These are phyloP conservation scores for Melanophora roralis DNA, from an alignment of 2,888 invertebrate species.

Conservation along the genomic window DNA sequence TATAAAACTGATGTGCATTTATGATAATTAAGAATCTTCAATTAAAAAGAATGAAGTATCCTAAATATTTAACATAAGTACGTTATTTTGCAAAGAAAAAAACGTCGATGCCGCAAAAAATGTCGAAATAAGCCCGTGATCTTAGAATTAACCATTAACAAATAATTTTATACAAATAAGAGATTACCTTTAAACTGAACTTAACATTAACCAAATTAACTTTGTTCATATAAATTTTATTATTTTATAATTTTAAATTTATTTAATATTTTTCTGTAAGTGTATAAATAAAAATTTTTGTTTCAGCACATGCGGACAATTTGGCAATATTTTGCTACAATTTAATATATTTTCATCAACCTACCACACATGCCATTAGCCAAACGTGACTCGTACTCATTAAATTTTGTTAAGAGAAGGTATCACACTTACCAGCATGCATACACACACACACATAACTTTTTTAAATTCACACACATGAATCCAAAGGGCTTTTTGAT, in stretches of 20 bases:
- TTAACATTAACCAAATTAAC: too few relatives aligned
- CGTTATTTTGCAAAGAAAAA: too few relatives aligned
- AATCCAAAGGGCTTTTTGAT: slow-evolving; percentile 45
- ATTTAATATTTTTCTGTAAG: background rate
- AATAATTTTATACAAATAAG: too few relatives aligned
- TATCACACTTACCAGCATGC: background rate
- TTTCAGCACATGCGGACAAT: slow-evolving; percentile 17
- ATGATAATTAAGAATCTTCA: too few relatives aligned
- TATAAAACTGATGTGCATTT: too few relatives aligned
- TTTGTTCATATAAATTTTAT: background rate
- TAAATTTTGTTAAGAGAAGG: slow-evolving; percentile 30
- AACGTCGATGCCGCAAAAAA: too few relatives aligned
- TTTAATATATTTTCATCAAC: slow-evolving; percentile 10
- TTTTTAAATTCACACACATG: slow-evolving; percentile 2
- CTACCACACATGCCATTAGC: slow-evolving; percentile 45
- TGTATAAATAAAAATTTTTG: too few relatives aligned
- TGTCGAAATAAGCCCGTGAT: too few relatives aligned
- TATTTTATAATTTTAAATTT: slow-evolving; percentile 16
- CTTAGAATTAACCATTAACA: too few relatives aligned
- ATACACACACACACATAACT: background rate
- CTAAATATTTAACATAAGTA: too few relatives aligned
- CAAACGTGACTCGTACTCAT: slow-evolving; percentile 54
- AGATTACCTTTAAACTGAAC: too few relatives aligned
- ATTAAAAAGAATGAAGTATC: too few relatives aligned
- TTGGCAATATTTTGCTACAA: slow-evolving; percentile 7